phyloP scores from a whole-genome alignment of 2,888 invertebrate genomes.

The Limenitis camilla region DNA sequence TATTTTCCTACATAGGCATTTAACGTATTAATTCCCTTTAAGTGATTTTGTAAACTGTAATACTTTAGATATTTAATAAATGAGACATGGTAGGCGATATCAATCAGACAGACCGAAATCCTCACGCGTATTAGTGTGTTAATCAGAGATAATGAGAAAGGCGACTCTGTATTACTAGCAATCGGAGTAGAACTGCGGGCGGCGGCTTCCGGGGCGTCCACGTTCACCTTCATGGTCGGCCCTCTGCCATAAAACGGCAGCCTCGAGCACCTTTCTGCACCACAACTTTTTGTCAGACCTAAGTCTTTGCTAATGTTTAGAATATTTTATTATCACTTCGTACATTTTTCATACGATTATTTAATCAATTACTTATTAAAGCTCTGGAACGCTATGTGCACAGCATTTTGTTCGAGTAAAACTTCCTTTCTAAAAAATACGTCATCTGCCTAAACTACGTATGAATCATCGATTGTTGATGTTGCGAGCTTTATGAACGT shows the following conservation, averaged over 20 bases:
- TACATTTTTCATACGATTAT: not conserved
- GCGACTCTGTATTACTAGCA: constrained; percentile 65
- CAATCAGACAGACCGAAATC: constrained; percentile 18
- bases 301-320: not conserved
- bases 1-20: too few species aligned
- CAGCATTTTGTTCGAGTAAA: too few species aligned
- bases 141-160: constrained; percentile 47
- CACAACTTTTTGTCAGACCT: constrained; percentile 20
- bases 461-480: constrained; percentile 1
- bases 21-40: too few species aligned
- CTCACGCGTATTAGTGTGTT: constrained; percentile 18
- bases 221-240: constrained; percentile 36
- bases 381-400: not conserved
- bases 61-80: not conserved
- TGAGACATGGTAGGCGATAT: not conserved
- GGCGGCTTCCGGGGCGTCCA: constrained; percentile 50
- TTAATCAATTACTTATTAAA: not conserved
- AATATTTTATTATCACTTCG: not conserved
- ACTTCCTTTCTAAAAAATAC: not conserved
- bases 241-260: constrained; percentile 31
- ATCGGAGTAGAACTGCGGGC: constrained; percentile 44
- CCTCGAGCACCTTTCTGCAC: constrained; percentile 23
- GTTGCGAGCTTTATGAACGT: not conserved
- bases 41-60: too few species aligned
- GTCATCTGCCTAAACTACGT: not conserved